Base-by-base conservation (phyloP, 2,888 invertebrate species). In the Dryocosmus kuriphilus region DNA sequence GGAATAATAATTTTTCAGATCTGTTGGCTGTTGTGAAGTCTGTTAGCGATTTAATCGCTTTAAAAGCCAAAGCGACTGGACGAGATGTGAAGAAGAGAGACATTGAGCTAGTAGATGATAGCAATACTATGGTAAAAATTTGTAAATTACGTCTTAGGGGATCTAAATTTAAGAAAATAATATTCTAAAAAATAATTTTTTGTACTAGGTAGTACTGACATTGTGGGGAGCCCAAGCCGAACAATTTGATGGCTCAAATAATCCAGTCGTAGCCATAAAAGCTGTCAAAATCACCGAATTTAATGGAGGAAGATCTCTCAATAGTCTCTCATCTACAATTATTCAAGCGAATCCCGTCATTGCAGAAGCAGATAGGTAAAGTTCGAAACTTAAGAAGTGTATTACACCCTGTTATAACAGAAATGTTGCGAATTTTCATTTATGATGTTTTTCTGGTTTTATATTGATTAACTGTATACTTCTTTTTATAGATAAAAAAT, bases 51-150 rank as follows among this genome's bases (percentile, higher is more conserved):
- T 19, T 67, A 24, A 11, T 41, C 7, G 7, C 19, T 2, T 19
- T 41, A 5, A 67, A 41, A 67, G 24, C 41, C 6, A 38, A 38
- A 46, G 19, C 24, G 27, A 27, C 11, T 3, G 67, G 67, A 14
- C 6, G 8, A 1, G 67, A 30, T 27, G 46, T 67, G 6, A 16
- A 41, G 11, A 67, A 67, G 27, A 41, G 38, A 27, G 38, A 67
- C 41, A 16, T 67, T 8, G 24, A 41, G 2, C 27, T 67, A 19
- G 67, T 67, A 27, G 67, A 67, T 16, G 27, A n/a, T 22, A 24
- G 27, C 27, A 67, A 67, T 27, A 67, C 67, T 27, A 67, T 67
- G 67, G 67, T 67, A 67, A 46, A 27, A 46, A 41, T 27, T 2
- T 67, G 8, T 24, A 46, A 32, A 6, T 0, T 19, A 61, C 2